A percentile compares a stretch with the other conserved stretches of the same genome.
Evolutionary conservation across 2,113 vertebrate genomes (phyloP).

Genomic region (Silurus glanis): DNA sequence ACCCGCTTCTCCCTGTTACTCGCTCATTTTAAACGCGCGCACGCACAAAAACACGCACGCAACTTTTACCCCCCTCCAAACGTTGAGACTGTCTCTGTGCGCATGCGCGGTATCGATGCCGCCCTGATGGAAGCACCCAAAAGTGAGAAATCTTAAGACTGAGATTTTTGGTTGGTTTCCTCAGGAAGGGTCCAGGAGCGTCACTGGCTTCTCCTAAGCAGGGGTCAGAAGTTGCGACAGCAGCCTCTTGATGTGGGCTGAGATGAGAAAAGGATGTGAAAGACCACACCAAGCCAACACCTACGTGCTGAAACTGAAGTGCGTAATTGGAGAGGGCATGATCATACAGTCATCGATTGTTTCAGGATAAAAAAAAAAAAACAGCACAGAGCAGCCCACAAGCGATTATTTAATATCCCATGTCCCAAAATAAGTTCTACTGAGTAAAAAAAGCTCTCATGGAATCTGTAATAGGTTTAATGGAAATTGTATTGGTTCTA

Average conservation of each 20-base stretch:
- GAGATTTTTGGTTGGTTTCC: neutral
- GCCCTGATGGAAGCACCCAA: neutral
- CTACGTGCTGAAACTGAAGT: conserved; percentile 6
- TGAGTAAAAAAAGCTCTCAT: neutral
- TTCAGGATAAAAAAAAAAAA: neutral
- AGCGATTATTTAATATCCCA: neutral
- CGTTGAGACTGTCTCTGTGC: neutral
- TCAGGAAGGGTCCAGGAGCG: neutral
- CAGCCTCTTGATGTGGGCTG: neutral
- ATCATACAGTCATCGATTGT: neutral
- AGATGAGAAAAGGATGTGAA: neutral
- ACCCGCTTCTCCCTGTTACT: conserved; percentile 35
- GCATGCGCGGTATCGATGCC: neutral
- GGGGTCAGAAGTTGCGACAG: neutral
- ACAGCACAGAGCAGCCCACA: conserved; percentile 16
- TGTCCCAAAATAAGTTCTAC: neutral
- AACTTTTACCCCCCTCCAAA: neutral
- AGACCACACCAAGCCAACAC: neutral
- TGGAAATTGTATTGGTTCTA: too few species aligned
- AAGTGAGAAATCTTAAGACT: neutral
- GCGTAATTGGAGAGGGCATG: neutral
- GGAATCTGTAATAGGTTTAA: too few species aligned
- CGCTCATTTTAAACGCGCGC: conserved; percentile 27
- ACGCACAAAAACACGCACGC: neutral
- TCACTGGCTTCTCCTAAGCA: neutral